Base-by-base conservation (phyloP, 2,113 vertebrate species). In the Mus spicilegus region DNA sequence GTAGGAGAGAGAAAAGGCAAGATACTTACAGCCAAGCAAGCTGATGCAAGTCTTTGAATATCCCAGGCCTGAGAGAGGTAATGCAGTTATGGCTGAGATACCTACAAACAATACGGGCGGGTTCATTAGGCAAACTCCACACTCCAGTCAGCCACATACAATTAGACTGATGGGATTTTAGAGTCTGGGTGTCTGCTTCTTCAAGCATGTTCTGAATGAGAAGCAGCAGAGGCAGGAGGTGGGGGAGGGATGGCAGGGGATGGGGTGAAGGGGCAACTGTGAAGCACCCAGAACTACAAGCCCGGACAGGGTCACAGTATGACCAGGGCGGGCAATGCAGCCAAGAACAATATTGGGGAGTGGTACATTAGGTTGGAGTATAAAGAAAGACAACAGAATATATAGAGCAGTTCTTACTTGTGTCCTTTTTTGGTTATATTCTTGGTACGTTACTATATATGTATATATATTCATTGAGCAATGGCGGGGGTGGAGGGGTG, bases 81-180 rank as follows among this genome's bases (percentile, higher is more conserved):
- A 99, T 99, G 91, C 96, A 86, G 96, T 99, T 99, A 87, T 98
- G 95, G 96, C 97, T 99, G 67, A 99, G 98, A 95, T 99, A 99
- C 90, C 98, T 99, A 72, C 81, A 96, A 95, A 97, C 54, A 89
- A 94, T 65, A 63, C 0, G 39, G 17, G 58, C 20, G 24, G 82
- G 91, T 78, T 65, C 75, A 93, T 93, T 70, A 87, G 90, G 42
- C 51, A 82, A 56, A 63, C 11, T 20, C 58, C 78, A n/a, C 54
- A 88, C 36, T 56, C 26, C 33, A 20, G 42, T 58, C 22, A 33
- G 30, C 81, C 36, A 65, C 30, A 20, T 67, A 6, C 8, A 73
- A 51, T 95, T 70, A 94, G 72, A n/a, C 67, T 30, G 17, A 3
- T 67, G 93, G 54, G 42, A n/a, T 51, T 51, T 17, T 20, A 12